Conservation (phyloP, 2,888 invertebrate genomes). For the Rotaria socialis region DNA sequence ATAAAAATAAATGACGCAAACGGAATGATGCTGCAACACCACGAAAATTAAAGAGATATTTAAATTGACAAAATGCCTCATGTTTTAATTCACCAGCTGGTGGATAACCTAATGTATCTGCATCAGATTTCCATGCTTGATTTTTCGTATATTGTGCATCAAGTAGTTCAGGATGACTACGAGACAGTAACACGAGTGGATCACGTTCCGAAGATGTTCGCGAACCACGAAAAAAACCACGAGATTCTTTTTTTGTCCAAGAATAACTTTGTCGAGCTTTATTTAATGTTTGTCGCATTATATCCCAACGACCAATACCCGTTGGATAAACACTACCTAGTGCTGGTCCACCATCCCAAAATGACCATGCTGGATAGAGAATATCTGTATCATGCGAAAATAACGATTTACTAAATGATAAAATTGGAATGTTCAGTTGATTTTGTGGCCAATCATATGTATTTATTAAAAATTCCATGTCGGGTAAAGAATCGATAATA, state of each 20-base stretch:
- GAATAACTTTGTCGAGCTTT: slow-evolving; percentile 67
- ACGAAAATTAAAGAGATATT: slow-evolving; percentile 88
- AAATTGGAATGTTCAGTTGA: slow-evolving; percentile 69
- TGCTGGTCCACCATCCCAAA: slow-evolving; percentile 96
- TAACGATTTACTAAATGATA: slow-evolving; percentile 81
- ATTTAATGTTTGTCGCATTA: slow-evolving; percentile 38
- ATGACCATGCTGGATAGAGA: slow-evolving; percentile 88
- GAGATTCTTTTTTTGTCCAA: slow-evolving; percentile 71
- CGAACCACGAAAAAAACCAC: slow-evolving; percentile 82
- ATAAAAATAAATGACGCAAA: slow-evolving; percentile 87
- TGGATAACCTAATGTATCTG: slow-evolving; percentile 70
- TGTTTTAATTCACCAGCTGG: slow-evolving; percentile 60
- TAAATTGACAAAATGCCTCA: slow-evolving; percentile 54
- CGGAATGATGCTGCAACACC: slow-evolving; percentile 95
- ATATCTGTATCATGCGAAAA: slow-evolving; percentile 69
- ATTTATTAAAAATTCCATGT: slow-evolving; percentile 81
- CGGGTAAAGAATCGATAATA: slow-evolving; percentile 69
- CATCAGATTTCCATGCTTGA: slow-evolving; percentile 92
- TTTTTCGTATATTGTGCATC: slow-evolving; percentile 94
- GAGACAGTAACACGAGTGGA: slow-evolving; percentile 71
- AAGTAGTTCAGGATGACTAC: slow-evolving; percentile 68
- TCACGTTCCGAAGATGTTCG: slow-evolving; percentile 86
- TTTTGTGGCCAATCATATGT: slow-evolving; percentile 85
- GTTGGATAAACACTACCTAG: slow-evolving; percentile 80
- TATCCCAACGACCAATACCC: slow-evolving; percentile 88